Evolutionary conservation across 2,888 invertebrate species (phyloP).

Genomic region (Autographa gamma): DNA sequence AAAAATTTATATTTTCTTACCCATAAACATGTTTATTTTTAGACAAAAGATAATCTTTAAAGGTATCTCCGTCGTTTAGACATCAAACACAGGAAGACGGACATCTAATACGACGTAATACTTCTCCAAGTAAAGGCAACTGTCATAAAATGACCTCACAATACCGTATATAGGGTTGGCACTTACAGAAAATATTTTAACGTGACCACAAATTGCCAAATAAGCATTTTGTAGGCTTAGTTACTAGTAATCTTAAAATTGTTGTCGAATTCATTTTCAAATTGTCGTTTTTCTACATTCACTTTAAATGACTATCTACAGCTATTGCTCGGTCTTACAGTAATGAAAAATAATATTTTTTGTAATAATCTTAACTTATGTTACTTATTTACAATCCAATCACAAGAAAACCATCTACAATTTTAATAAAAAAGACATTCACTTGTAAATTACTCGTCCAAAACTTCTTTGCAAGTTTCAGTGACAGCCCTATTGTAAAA

Average conservation of each 20-base stretch:
- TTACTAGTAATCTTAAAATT: too few species aligned
- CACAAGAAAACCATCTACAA: neutral
- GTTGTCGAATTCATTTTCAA: too few species aligned
- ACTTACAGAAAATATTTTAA: neutral
- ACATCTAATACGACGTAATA: slow-evolving; percentile 12
- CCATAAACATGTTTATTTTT: neutral
- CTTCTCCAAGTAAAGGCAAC: slow-evolving; percentile 19
- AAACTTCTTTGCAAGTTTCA: neutral
- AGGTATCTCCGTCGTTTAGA: neutral
- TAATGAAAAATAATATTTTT: neutral
- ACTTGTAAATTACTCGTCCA: neutral
- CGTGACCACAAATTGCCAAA: neutral
- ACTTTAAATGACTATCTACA: too few species aligned
- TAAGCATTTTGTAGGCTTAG: neutral
- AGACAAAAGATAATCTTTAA: neutral
- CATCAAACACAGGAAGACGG: slow-evolving; percentile 1
- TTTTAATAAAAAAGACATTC: neutral
- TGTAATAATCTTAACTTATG: neutral
- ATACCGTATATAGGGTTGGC: slow-evolving; percentile 22
- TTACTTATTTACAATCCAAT: neutral
- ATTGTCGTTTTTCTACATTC: too few species aligned
- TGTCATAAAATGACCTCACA: slow-evolving; percentile 31
- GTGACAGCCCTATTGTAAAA: slow-evolving; percentile 37
- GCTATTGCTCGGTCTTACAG: neutral
- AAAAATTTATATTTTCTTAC: neutral